Conservation (phyloP, 1,140 invertebrate species). For the Philotrypesis tridentata region DNA sequence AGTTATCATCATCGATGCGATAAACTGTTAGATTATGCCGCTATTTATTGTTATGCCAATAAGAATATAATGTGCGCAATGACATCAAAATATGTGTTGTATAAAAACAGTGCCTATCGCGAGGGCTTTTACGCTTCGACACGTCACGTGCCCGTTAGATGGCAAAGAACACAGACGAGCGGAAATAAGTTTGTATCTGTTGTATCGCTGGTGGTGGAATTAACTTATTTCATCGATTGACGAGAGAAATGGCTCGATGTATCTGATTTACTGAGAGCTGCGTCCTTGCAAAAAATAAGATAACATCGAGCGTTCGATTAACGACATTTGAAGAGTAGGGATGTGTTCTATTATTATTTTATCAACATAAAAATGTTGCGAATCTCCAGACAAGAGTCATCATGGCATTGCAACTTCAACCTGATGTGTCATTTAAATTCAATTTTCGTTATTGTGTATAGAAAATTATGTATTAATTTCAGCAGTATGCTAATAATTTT, state of each 20-base stretch:
- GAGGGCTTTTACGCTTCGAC: no score
- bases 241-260: background rate
- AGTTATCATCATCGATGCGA: background rate
- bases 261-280: background rate
- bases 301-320: background rate
- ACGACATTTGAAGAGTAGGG: background rate
- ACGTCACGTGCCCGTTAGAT: no score
- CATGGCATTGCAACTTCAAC: no score
- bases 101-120: background rate
- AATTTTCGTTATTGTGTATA: no score
- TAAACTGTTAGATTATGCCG: no score
- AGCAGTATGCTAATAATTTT: no score
- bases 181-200: background rate
- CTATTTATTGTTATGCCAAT: no score
- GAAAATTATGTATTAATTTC: no score
- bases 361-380: background rate
- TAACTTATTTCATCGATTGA: conserved; percentile 32
- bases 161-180: background rate
- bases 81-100: no score
- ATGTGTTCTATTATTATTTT: background rate
- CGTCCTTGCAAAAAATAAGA: conserved; percentile 26
- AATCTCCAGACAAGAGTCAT: background rate
- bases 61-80: no score
- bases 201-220: background rate
- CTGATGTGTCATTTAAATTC: no score